Percentiles rank a stretch among this genome's conserved stretches.
Evolutionary conservation across 2,797 vertebrate species (phyloP).

Genomic region (Strix occidentalis): DNA sequence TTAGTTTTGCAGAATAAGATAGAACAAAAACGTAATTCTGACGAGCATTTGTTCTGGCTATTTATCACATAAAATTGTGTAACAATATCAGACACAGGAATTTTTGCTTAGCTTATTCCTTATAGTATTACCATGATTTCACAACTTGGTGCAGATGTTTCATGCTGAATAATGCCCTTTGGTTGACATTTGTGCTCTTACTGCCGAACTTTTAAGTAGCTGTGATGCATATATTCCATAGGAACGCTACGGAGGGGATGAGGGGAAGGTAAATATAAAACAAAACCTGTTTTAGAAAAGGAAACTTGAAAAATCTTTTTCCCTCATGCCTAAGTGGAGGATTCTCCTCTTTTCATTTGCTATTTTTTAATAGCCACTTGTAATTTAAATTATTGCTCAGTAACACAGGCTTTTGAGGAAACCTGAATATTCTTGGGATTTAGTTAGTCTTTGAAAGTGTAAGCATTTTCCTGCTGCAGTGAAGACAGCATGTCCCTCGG

Average conservation of each 20-base stretch:
- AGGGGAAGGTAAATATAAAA: neutral
- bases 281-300: neutral
- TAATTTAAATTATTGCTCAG: slow-evolving; percentile 55
- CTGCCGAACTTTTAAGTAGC: slow-evolving; percentile 5
- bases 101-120: slow-evolving; percentile 53
- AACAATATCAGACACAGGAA: slow-evolving; percentile 36
- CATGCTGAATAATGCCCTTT: slow-evolving; percentile 14
- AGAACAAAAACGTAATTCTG: slow-evolving; percentile 70
- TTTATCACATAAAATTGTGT: slow-evolving; percentile 68
- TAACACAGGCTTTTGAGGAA: slow-evolving; percentile 16
- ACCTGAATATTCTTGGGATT: slow-evolving; percentile 42
- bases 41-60: slow-evolving; percentile 57
- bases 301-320: neutral
- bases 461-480: neutral
- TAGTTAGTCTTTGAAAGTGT: neutral
- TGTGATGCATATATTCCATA: slow-evolving; percentile 8
- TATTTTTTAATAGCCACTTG: slow-evolving; percentile 25
- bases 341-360: neutral
- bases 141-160: slow-evolving; percentile 38
- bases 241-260: neutral
- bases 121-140: slow-evolving; percentile 39
- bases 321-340: neutral
- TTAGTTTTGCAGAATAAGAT: slow-evolving; percentile 71
- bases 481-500: neutral
- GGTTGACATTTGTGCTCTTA: slow-evolving; percentile 14